Conservation (phyloP, 2,888 invertebrate genomes). For the Heteromyza rotundicornis region DNA sequence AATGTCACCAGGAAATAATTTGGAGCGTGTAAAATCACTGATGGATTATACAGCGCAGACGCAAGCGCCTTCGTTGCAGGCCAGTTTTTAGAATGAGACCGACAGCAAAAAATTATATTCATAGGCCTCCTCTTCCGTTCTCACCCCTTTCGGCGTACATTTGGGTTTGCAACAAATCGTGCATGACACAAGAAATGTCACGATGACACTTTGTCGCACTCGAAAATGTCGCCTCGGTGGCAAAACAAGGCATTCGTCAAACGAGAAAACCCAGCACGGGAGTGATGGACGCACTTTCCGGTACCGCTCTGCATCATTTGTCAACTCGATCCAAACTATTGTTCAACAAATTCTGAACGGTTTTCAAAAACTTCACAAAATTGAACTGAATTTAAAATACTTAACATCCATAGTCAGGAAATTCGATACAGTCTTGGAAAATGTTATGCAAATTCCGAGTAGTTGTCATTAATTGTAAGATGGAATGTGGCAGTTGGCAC, state of each 20-base stretch:
- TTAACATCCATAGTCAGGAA: no score
- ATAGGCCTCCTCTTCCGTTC: not conserved
- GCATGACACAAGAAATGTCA: slow-evolving; percentile 11
- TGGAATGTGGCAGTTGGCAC: not conserved
- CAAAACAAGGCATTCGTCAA: slow-evolving; percentile 52
- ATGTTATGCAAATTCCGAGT: not conserved
- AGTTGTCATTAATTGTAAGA: not conserved
- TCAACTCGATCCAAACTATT: not conserved
- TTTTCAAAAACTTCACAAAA: no score
- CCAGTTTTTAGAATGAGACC: not conserved
- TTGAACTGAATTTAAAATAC: no score
- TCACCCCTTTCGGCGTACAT: slow-evolving; percentile 16
- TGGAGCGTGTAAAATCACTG: slow-evolving; percentile 44
- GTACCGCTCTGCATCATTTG: not conserved
- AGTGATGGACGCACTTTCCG: not conserved
- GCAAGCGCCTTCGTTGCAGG: not conserved
- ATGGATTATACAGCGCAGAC: slow-evolving; percentile 42
- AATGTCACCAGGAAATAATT: slow-evolving; percentile 31
- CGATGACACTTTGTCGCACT: slow-evolving; percentile 31
- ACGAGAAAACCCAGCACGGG: slow-evolving; percentile 27
- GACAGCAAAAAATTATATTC: not conserved
- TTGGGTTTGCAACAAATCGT: slow-evolving; percentile 43
- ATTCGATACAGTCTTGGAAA: not conserved
- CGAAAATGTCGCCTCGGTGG: slow-evolving; percentile 46
- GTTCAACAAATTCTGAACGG: not conserved